These are phyloP conservation scores for Hirundo rustica DNA, from an alignment of 2,797 vertebrate genomes.

Conservation along the genomic window DNA sequence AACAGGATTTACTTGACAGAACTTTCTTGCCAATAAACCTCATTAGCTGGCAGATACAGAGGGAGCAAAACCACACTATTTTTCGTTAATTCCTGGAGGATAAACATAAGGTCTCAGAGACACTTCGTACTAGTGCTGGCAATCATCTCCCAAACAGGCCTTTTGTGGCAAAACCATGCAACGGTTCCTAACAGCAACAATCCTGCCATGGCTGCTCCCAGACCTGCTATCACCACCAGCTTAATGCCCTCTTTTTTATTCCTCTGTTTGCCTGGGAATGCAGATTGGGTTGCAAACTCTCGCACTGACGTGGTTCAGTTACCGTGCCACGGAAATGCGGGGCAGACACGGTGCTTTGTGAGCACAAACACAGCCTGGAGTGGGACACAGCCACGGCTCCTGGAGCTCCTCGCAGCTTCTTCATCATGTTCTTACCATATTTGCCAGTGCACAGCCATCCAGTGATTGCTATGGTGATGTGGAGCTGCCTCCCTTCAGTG, in stretches of 20 bases:
- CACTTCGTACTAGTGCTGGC: neutral
- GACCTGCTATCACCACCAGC: neutral
- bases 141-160: neutral
- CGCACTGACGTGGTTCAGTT: neutral
- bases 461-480: constrained; percentile 90
- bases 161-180: neutral
- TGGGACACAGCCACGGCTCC: neutral
- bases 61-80: neutral
- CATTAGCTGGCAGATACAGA: neutral
- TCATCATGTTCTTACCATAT: constrained; percentile 84
- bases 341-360: neutral
- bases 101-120: neutral
- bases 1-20: constrained; percentile 5
- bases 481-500: constrained; percentile 88
- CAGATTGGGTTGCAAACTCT: neutral
- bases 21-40: constrained; percentile 31
- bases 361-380: neutral
- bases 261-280: neutral
- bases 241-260: neutral
- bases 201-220: neutral
- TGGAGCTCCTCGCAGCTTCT: neutral
- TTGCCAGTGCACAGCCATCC: constrained; percentile 94
- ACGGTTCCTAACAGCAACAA: neutral
- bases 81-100: constrained; percentile 33
- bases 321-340: neutral